These are phyloP conservation scores for Tupiocoris notatus DNA, from an alignment of 2,888 invertebrate genomes.

Conservation along the genomic window DNA sequence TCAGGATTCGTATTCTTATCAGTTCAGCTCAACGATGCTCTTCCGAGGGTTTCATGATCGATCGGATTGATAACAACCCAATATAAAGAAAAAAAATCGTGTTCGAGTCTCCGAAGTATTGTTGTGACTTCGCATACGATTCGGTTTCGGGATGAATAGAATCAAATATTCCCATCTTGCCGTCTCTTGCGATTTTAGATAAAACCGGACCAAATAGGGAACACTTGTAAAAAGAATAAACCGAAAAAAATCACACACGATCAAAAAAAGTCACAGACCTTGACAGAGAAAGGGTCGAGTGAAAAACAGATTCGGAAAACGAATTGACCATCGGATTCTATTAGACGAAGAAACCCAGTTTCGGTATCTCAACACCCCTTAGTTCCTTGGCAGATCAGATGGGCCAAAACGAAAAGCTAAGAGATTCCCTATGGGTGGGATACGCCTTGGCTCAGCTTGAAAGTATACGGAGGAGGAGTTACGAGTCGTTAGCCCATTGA, in stretches of 20 bases:
- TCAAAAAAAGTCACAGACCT: not conserved
- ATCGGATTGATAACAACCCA: too few relatives aligned
- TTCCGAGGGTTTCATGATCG: too few relatives aligned
- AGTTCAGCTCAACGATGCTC: too few relatives aligned
- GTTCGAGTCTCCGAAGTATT: too few relatives aligned
- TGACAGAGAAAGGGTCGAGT: not conserved
- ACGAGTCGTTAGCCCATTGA: constrained; percentile 44
- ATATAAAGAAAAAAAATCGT: too few relatives aligned
- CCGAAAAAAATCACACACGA: not conserved
- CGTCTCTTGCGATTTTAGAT: too few relatives aligned
- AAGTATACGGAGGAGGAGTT: constrained; percentile 25
- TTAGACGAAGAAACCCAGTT: constrained; percentile 26
- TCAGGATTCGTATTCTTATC: too few relatives aligned
- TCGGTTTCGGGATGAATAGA: too few relatives aligned
- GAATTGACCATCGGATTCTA: constrained; percentile 44
- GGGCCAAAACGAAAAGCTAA: not conserved
- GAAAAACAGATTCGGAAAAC: constrained; percentile 21
- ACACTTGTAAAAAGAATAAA: too few relatives aligned
- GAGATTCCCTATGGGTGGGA: not conserved
- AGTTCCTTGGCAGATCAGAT: not conserved
- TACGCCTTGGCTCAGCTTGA: not conserved
- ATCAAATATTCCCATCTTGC: too few relatives aligned
- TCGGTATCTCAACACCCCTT: not conserved
- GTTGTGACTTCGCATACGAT: too few relatives aligned
- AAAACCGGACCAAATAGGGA: too few relatives aligned